phyloP scores from a whole-genome alignment of 2,113 vertebrate species.

The Bolborhynchus lineola region DNA sequence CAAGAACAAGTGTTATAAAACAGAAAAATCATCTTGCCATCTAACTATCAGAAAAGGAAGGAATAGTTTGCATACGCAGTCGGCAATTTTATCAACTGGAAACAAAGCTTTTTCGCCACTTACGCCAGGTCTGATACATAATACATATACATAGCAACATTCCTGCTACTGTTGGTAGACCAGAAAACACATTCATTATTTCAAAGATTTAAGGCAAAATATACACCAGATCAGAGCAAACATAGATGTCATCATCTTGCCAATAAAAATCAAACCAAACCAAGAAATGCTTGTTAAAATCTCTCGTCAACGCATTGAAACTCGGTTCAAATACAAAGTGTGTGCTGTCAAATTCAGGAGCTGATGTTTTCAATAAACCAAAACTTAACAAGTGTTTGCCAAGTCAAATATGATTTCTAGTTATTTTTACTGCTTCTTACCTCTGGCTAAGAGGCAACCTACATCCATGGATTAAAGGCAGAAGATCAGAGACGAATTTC shows the following conservation, averaged over 20 bases:
- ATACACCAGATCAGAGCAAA: neutral
- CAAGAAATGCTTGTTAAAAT: neutral
- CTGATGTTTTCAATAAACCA: neutral
- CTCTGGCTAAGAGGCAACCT: conserved; percentile 2
- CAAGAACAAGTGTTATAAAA: neutral
- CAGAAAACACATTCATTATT: neutral
- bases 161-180: neutral
- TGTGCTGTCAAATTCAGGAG: neutral
- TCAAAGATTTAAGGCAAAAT: neutral
- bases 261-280: neutral
- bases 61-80: neutral
- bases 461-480: neutral
- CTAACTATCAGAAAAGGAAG: neutral
- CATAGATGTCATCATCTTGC: neutral
- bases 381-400: conserved; percentile 9
- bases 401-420: neutral
- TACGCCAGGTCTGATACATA: neutral
- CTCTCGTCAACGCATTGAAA: neutral
- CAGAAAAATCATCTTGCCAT: neutral
- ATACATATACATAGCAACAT: neutral
- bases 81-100: neutral
- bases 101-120: neutral
- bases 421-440: conserved; percentile 39
- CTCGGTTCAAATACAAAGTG: neutral
- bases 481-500: neutral